Conservation (phyloP, 2,888 invertebrate genomes). For the Watsonalla binaria region DNA sequence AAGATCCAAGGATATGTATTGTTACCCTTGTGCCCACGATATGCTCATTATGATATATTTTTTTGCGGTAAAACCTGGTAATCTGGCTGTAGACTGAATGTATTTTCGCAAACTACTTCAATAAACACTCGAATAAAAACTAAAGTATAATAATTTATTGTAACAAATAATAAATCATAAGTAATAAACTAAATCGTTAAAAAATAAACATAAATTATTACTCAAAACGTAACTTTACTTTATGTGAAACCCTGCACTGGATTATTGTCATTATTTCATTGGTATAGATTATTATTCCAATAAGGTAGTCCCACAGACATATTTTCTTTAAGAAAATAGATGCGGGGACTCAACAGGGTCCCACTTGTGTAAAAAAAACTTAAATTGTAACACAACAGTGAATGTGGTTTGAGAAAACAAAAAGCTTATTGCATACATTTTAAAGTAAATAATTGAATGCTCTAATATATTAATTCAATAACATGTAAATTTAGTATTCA, state of each 20-base stretch:
- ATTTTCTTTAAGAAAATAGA: neutral
- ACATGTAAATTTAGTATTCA: too few relatives aligned
- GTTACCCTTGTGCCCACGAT: too few relatives aligned
- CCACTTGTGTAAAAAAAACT: neutral
- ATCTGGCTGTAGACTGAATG: neutral
- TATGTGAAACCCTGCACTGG: slow-evolving; percentile 18
- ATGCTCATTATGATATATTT: too few relatives aligned
- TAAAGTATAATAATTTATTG: slow-evolving; percentile 48
- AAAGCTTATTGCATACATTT: neutral
- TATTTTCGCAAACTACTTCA: neutral
- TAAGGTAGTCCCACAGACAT: neutral
- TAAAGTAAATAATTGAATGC: neutral
- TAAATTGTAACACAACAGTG: neutral
- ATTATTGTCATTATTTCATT: slow-evolving; percentile 1
- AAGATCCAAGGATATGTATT: too few relatives aligned
- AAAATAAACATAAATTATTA: slow-evolving; percentile 51
- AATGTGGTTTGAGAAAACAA: neutral
- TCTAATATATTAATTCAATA: neutral
- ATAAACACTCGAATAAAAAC: slow-evolving; percentile 18
- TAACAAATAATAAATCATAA: slow-evolving; percentile 44
- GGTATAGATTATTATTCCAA: neutral
- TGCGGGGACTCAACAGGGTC: neutral
- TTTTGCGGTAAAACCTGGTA: too few relatives aligned
- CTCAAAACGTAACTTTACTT: slow-evolving; percentile 44
- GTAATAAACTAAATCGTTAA: slow-evolving; percentile 47